Base-by-base conservation (phyloP, 2,888 invertebrate genomes). In the Ornithoptera alexandrae region DNA sequence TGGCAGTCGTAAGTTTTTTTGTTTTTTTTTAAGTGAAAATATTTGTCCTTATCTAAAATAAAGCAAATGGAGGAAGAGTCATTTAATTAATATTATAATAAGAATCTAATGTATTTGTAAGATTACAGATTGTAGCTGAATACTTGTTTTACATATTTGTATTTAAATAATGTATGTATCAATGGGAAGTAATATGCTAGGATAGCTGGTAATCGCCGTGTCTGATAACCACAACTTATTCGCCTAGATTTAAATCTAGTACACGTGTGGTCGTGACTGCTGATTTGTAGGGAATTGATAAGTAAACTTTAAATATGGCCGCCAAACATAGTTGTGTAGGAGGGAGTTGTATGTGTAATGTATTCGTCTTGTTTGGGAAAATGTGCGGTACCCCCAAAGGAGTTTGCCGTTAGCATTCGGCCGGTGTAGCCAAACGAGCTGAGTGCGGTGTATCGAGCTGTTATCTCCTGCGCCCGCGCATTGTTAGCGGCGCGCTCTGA, bases 401-500 rank as follows among this genome's bases (percentile, higher is more conserved):
- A 74, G 74, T 67, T 71, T 80, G 85, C 86, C 84, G 88, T 88
- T 89, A 88, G 84, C 85, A 87, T 90, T 87, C 86, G 77, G 76
- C 75, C 82, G 83, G 86, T 86, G 87, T 86, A 85, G 77, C 78
- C 71, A 77, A 77, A 78, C 73, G 74, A 70, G 81, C 81, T 70
- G 75, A 74, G 79, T 72, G 80, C 79, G 82, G 84, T 79, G 81
- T 86, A 86, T 87, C 87, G 81, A 79, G 72, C 80, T 80, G 79
- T 79, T 87, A 89, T 90, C 87, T 83, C 73, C 72, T 76, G 81
- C 80, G 81, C 79, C 77, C 76, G 83, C 80, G 85, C 89, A 84
- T 91, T 90, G 91, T 91, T 91, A 91, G 86, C 79, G 84, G 77
- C 91, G 90, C 87, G 91, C 80, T 73, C 79, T 74, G 91, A 88